phyloP scores from a whole-genome alignment of 2,797 vertebrate species.

The Menidia menidia region DNA sequence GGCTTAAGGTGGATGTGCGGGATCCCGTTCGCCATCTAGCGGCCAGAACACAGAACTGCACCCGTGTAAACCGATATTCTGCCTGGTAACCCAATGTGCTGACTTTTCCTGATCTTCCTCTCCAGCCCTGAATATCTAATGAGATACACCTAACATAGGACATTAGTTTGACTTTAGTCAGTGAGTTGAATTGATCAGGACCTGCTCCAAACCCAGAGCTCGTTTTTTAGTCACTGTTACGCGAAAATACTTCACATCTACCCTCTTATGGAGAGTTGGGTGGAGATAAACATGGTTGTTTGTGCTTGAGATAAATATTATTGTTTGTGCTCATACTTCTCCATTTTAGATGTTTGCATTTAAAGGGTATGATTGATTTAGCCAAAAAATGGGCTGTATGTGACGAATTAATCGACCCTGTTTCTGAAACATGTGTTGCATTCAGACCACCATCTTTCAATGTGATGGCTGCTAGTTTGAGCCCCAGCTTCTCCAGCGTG shows the following conservation, averaged over 20 bases:
- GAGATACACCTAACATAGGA: conserved; percentile 16
- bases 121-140: conserved; percentile 54
- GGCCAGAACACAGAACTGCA: conserved; percentile 22
- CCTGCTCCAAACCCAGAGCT: not conserved
- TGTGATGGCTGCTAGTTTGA: too few species aligned
- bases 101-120: conserved; percentile 58
- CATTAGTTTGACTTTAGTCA: conserved; percentile 2
- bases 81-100: conserved; percentile 79
- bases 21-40: conserved; percentile 67
- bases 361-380: too few species aligned
- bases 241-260: not conserved
- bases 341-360: too few species aligned
- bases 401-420: too few species aligned
- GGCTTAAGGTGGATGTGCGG: conserved; percentile 35
- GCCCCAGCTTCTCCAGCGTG: too few species aligned
- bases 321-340: too few species aligned
- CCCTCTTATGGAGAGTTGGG: too few species aligned
- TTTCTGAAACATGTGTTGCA: too few species aligned
- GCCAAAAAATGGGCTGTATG: too few species aligned
- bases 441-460: too few species aligned
- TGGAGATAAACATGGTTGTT: too few species aligned
- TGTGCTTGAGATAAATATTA: too few species aligned
- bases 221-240: not conserved
- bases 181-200: not conserved
- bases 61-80: conserved; percentile 48